These are phyloP conservation scores for Laothoe populi DNA, from an alignment of 2,888 invertebrate species.

Conservation along the genomic window DNA sequence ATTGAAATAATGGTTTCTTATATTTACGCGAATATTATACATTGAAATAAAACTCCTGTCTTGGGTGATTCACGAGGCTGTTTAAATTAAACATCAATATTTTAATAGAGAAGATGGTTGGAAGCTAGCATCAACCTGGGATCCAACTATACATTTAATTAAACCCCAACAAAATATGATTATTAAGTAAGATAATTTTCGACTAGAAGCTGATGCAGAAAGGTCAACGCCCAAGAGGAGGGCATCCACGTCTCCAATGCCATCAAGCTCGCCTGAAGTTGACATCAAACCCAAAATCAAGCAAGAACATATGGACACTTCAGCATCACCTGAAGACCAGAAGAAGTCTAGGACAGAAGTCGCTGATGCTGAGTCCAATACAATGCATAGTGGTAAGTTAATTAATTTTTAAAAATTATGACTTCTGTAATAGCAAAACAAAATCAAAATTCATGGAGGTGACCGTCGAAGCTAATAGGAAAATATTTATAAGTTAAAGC, in stretches of 20 bases:
- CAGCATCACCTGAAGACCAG: conserved; percentile 86
- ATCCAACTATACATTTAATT: too few relatives aligned
- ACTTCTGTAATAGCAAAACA: background rate
- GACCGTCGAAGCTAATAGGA: background rate
- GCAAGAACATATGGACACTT: conserved; percentile 88
- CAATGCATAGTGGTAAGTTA: conserved; percentile 95
- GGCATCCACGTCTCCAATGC: conserved; percentile 83
- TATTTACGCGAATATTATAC: too few relatives aligned
- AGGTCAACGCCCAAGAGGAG: conserved; percentile 86
- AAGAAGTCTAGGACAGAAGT: conserved; percentile 92
- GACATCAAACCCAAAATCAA: conserved; percentile 86
- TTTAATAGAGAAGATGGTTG: too few relatives aligned
- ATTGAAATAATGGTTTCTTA: too few relatives aligned
- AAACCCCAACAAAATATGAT: background rate
- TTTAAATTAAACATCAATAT: too few relatives aligned
- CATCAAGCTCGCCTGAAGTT: conserved; percentile 80
- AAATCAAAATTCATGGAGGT: background rate
- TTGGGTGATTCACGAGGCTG: too few relatives aligned
- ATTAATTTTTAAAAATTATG: conserved; percentile 61
- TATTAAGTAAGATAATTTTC: background rate
- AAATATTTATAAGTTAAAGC: background rate
- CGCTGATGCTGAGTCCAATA: conserved; percentile 95
- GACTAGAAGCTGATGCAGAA: conserved; percentile 76
- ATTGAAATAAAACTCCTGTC: too few relatives aligned
- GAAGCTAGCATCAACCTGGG: too few relatives aligned